Conservation (phyloP, 92 coral and sea anemone species). For the Phymanthus crucifer region DNA sequence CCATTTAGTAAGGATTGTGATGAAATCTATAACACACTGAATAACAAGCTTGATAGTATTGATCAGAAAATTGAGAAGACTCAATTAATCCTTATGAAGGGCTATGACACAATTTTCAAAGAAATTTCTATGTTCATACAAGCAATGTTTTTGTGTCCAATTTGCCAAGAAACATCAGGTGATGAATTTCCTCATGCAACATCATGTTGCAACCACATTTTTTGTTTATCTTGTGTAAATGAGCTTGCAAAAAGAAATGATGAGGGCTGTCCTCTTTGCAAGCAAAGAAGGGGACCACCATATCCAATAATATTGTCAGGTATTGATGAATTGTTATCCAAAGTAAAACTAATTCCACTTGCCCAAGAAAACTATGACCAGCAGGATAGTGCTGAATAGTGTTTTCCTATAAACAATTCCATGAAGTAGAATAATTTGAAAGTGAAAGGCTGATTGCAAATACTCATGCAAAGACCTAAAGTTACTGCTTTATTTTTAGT, state of each 20-base stretch:
- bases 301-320: constrained; percentile 38
- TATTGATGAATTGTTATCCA: constrained; percentile 26
- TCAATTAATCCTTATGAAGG: constrained; percentile 7
- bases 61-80: constrained; percentile 7
- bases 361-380: no score
- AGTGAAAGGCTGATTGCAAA: no score
- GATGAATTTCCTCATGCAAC: constrained; percentile 39
- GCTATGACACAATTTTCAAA: constrained; percentile 18
- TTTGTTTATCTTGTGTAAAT: constrained; percentile 14
- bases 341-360: constrained; percentile 33
- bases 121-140: constrained; percentile 28
- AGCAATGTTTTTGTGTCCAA: constrained; percentile 37
- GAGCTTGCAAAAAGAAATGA: constrained; percentile 27
- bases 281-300: constrained; percentile 38
- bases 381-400: no score
- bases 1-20: neutral
- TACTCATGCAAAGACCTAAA: no score
- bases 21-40: neutral
- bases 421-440: no score
- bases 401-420: no score
- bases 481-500: no score
- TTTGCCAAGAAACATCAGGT: neutral
- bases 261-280: constrained; percentile 40
- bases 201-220: constrained; percentile 40
- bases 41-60: neutral